Conservation (phyloP, 2,888 invertebrate genomes). For the Apotomis betuletana region DNA sequence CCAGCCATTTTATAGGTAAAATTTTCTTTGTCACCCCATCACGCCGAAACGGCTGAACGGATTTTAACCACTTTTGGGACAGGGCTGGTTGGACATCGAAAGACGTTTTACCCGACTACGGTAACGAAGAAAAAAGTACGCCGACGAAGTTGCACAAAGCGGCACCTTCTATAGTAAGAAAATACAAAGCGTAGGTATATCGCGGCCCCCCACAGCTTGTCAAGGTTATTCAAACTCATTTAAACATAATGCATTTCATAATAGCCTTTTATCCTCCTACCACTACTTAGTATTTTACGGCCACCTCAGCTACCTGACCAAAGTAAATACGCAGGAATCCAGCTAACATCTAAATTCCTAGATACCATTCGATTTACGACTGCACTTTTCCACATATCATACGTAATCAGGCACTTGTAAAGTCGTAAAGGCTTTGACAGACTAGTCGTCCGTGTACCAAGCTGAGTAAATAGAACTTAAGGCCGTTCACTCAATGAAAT, state of each 20-base stretch:
- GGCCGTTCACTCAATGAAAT: slow-evolving; percentile 39
- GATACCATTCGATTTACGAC: slow-evolving; percentile 35
- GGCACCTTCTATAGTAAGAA: no score
- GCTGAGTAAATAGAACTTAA: slow-evolving; percentile 41
- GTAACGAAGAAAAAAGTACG: no score
- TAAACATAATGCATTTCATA: slow-evolving; percentile 6
- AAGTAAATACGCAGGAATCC: slow-evolving; percentile 12
- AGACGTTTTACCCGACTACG: no score
- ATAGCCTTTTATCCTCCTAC: slow-evolving; percentile 23
- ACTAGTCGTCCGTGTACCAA: slow-evolving; percentile 42
- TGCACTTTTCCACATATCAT: slow-evolving; percentile 38
- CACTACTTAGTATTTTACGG: slow-evolving; percentile 31
- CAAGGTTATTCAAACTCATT: slow-evolving; percentile 1
- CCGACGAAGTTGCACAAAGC: no score
- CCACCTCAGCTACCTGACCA: slow-evolving; percentile 5
- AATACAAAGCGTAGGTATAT: no score
- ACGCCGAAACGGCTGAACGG: no score
- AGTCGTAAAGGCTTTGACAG: slow-evolving; percentile 42
- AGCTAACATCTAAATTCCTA: slow-evolving; percentile 36
- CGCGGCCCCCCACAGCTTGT: neutral
- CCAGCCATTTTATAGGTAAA: no score
- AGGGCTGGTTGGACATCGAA: no score
- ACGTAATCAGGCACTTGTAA: slow-evolving; percentile 36
- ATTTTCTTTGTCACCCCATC: no score
- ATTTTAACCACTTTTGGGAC: no score